A percentile compares a stretch with the other conserved stretches of the same genome.
These are phyloP conservation scores for Theristus sp. DNA, from an alignment of 2,888 invertebrate genomes.

Conservation along the genomic window DNA sequence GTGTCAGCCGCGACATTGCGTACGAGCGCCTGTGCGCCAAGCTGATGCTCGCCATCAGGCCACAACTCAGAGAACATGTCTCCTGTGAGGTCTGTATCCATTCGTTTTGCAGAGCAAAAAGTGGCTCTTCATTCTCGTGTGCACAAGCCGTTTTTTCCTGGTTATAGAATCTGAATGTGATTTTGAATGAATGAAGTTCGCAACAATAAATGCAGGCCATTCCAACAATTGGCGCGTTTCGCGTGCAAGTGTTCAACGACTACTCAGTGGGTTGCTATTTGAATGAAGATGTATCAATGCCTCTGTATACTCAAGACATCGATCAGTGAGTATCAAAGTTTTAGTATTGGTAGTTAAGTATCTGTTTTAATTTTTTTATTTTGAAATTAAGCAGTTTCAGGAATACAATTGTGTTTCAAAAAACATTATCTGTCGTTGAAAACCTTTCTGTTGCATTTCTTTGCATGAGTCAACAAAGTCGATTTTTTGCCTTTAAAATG, in stretches of 20 bases:
- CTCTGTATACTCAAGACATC: constrained; percentile 6
- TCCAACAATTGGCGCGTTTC: background rate
- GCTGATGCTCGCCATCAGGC: background rate
- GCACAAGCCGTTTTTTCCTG: too few species aligned
- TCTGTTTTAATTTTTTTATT: background rate
- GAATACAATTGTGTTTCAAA: too few species aligned
- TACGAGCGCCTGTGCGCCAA: background rate
- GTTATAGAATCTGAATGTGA: too few species aligned
- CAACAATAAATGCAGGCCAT: too few species aligned
- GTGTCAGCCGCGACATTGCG: constrained; percentile 4
- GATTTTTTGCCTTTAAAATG: too few species aligned
- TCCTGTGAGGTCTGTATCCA: too few species aligned
- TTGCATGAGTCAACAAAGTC: too few species aligned
- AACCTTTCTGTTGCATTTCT: too few species aligned
- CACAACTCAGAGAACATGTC: too few species aligned
- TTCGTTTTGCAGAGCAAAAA: background rate
- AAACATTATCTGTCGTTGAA: too few species aligned
- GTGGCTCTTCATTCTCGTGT: background rate
- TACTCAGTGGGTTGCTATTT: background rate
- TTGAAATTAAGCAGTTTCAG: too few species aligned
- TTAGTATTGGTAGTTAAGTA: background rate
- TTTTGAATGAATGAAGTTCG: background rate
- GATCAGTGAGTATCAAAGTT: background rate
- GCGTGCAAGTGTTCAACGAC: constrained; percentile 1
- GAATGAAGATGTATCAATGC: constrained; percentile 3